Conservation (phyloP, 2,113 vertebrate species). For the Taxidea taxus region DNA sequence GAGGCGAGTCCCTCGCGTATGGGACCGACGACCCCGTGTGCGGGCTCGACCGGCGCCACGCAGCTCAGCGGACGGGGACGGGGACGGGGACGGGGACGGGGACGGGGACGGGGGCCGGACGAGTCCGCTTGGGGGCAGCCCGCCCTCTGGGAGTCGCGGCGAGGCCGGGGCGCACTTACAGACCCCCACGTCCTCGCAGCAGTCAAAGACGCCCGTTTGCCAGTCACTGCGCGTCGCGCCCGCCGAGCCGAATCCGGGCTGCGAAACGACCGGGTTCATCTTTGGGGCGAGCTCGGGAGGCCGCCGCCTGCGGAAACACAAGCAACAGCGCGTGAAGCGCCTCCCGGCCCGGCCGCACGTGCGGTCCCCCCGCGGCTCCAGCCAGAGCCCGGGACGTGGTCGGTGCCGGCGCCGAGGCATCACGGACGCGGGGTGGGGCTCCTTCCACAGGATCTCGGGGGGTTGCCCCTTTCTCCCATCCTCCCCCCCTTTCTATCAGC, state of each 20-base stretch:
- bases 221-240: constrained; percentile 65
- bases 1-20: too few relatives aligned
- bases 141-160: too few relatives aligned
- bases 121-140: too few relatives aligned
- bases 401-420: too few relatives aligned
- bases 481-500: background rate
- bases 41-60: too few relatives aligned
- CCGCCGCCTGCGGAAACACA: constrained; percentile 20
- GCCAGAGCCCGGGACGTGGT: too few relatives aligned
- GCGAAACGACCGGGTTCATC: constrained; percentile 16
- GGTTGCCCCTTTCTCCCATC: background rate
- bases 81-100: too few relatives aligned
- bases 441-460: background rate
- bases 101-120: too few relatives aligned
- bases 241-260: constrained; percentile 48
- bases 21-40: too few relatives aligned
- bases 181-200: constrained; percentile 67
- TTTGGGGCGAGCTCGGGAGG: background rate
- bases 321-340: background rate
- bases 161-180: constrained; percentile 82
- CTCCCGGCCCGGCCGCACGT: too few relatives aligned
- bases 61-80: too few relatives aligned
- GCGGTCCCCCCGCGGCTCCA: too few relatives aligned
- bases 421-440: background rate
- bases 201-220: constrained; percentile 75